Evolutionary conservation across 92 coral and sea anemone genomes (phyloP), one percentile per base, ranked within the genome.

Genomic region (Paramuricea clavata): DNA sequence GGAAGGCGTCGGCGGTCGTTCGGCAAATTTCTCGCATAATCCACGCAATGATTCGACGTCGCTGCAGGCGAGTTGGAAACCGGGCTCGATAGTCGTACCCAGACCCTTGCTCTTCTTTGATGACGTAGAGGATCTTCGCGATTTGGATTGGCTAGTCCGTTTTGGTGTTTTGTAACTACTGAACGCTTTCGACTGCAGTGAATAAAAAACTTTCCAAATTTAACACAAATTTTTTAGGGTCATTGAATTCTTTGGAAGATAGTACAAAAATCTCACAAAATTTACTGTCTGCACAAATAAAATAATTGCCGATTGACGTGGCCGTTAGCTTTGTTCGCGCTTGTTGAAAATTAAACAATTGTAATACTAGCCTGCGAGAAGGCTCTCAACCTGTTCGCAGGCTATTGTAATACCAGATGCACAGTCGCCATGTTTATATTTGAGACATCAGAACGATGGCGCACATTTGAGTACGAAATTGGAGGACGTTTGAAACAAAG

Each of bases 11-110:
- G 93, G 95, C n/a, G 98, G 89, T 54, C 81, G 93, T 54, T 94
- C 98, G 42, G 87, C 93, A 90, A 95, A 95, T 75, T 91, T 76
- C 82, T 94, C 98, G 72, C 96, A 93, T 43, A 95, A 87, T 33
- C 43, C 87, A 65, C 92, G 90, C 6, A 95, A 90, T 5, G 94
- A 89, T 34, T 94, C 98, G 52, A 95, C 85, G 67, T 94, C 98
- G 82, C 72, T 81, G 54, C 96, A 95, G 35, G 76, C 96, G 28
- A 95, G 86, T 67, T 89, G 86, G 78, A 97, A 94, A 9, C 98
- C 97, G 12, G 92, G 94, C 19, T 90, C 90, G 62, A 93, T 81
- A 10, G 94, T 81, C 74, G 76, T 74, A 6, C 26, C 32, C 26
- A 82, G 65, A 7, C 32, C 59, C 52, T 81, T 76, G 74, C 76